A percentile compares a stretch with the other conserved stretches of the same genome.
phyloP scores from a whole-genome alignment of 2,113 vertebrate genomes.

The Spermophilus dauricus region DNA sequence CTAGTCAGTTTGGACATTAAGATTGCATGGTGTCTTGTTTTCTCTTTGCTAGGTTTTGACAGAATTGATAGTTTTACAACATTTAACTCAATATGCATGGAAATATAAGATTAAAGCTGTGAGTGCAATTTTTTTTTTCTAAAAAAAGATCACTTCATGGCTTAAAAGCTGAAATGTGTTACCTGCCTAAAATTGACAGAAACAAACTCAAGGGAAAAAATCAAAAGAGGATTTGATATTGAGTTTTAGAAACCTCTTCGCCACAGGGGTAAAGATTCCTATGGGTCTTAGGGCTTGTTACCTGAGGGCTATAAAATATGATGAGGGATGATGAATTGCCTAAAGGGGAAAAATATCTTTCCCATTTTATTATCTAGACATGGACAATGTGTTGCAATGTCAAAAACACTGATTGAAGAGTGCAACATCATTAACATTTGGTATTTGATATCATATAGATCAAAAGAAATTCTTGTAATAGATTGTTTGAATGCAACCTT shows the following conservation, averaged over 20 bases:
- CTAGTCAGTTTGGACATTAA: constrained; percentile 92
- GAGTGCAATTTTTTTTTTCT: constrained; percentile 84
- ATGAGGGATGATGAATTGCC: constrained; percentile 83
- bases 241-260: constrained; percentile 86
- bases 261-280: constrained; percentile 82
- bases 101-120: constrained; percentile 91
- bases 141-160: constrained; percentile 87
- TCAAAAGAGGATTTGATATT: constrained; percentile 83
- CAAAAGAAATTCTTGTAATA: constrained; percentile 28
- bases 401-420: constrained; percentile 53
- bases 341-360: constrained; percentile 71
- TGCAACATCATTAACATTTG: constrained; percentile 57
- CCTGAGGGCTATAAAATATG: constrained; percentile 82
- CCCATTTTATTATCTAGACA: constrained; percentile 80
- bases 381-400: not conserved
- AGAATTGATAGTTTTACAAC: constrained; percentile 93
- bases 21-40: constrained; percentile 93
- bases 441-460: constrained; percentile 53
- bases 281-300: constrained; percentile 78
- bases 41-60: constrained; percentile 91
- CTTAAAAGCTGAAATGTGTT: constrained; percentile 88
- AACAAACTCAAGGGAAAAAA: constrained; percentile 83
- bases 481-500: constrained; percentile 58
- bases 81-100: constrained; percentile 91
- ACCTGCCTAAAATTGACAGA: constrained; percentile 85